Evolutionary conservation across 2,113 vertebrate genomes (phyloP), one percentile per base, ranked within the genome.

Genomic region (Taxidea taxus): DNA sequence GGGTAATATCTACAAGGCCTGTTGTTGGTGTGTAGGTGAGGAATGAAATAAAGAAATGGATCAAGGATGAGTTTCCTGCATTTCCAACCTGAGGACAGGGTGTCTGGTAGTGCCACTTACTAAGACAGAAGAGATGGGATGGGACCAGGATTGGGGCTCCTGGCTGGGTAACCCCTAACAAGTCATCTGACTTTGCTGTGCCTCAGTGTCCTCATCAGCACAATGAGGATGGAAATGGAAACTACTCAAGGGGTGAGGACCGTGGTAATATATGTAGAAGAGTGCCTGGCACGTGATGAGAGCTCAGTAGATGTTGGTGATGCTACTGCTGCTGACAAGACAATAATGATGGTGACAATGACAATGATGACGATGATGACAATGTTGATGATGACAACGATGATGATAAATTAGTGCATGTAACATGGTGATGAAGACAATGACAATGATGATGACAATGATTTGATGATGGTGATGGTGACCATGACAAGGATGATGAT

Each of bases 401-500:
- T 60, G 58, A 56, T 58, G 21, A 58, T 20, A 56, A 56, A 1
- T 56, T 37, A 34, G 18, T 21, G 34, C 18, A 56, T 56, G 54
- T 56, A 21, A 21, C 54, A 68, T 68, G 68, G 23, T 6, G 37
- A 6, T 4, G 34, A 8, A 23, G 70, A 72, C 21, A 15, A 51
- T 49, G 13, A 29, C 13, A 23, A 42, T 0, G 23, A 44, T 74
- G 72, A 27, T 72, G 70, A 72, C 5, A 23, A 70, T 39, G 8
- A 23, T 20, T 62, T 1, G 37, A 74, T 8, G 20, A 27, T 23
- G 20, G 1, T 6, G 10, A 20, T 1, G 11, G 0, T 39, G 68
- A 70, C 7, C 0, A 9, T 15, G 68, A 20, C 60, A 62, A 62
- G 39, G 31, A 27, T 12, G 86, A 44, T 2, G 6, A 89, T 2